phyloP scores from a whole-genome alignment of 2,888 invertebrate genomes.

The Drepanosiphum platanoidis region DNA sequence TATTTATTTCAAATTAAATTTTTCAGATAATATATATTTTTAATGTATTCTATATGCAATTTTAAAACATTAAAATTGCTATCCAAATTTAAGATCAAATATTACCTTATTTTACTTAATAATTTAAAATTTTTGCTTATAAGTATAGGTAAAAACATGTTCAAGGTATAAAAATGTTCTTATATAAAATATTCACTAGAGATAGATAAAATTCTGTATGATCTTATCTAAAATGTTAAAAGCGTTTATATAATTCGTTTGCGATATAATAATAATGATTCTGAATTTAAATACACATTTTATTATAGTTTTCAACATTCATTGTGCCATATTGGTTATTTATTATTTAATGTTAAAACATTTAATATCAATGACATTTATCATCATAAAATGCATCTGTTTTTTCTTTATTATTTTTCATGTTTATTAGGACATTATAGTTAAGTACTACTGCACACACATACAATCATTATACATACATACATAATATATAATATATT shows the following conservation, averaged over 20 bases:
- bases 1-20: background rate
- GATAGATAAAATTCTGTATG: background rate
- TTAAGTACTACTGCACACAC: background rate
- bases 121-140: background rate
- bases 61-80: background rate
- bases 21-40: background rate
- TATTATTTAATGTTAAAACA: background rate
- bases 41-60: background rate
- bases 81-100: background rate
- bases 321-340: conserved; percentile 11
- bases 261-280: background rate
- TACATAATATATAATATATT: background rate
- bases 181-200: background rate
- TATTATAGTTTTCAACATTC: background rate
- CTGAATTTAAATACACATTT: background rate
- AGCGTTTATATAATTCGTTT: background rate
- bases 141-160: background rate
- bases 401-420: background rate
- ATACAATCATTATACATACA: background rate
- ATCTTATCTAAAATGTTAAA: background rate
- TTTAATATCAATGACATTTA: background rate
- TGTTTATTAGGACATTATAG: background rate
- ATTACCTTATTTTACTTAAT: background rate
- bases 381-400: background rate
- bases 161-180: background rate